Conservation (phyloP, 2,888 invertebrate genomes). For the Abrostola triplasia region DNA sequence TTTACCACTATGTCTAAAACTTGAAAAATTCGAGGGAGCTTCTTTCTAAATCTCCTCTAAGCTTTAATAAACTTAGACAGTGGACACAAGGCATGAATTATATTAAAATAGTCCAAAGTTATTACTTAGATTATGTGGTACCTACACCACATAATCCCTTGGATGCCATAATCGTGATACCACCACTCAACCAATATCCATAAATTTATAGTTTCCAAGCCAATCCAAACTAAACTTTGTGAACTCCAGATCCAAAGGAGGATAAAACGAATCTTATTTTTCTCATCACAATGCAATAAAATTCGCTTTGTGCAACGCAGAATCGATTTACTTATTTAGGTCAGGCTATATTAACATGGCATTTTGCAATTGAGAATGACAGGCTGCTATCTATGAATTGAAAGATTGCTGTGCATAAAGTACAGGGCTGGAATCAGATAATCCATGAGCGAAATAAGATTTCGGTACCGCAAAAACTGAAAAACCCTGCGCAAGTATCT, state of each 20-base stretch:
- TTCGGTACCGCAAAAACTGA: neutral
- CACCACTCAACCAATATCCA: no score
- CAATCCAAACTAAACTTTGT: neutral
- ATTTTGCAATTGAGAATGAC: conserved; percentile 49
- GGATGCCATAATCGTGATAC: no score
- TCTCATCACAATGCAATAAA: conserved; percentile 4
- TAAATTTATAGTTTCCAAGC: neutral
- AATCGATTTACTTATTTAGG: conserved; percentile 45
- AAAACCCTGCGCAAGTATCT: neutral
- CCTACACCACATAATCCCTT: no score
- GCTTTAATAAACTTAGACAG: no score
- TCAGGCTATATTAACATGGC: conserved; percentile 24
- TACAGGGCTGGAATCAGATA: conserved; percentile 38
- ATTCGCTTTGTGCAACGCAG: conserved; percentile 26
- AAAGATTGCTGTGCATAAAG: conserved; percentile 44
- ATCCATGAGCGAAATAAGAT: neutral
- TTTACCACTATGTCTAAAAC: no score
- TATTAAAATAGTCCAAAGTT: no score
- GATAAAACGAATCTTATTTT: neutral
- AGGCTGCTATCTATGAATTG: conserved; percentile 44
- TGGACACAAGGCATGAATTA: no score
- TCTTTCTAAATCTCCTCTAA: no score
- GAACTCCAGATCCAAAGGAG: neutral
- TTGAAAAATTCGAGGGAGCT: no score
- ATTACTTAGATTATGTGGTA: no score